Conservation (phyloP, 2,113 vertebrate species). For the Callithrix jacchus region DNA sequence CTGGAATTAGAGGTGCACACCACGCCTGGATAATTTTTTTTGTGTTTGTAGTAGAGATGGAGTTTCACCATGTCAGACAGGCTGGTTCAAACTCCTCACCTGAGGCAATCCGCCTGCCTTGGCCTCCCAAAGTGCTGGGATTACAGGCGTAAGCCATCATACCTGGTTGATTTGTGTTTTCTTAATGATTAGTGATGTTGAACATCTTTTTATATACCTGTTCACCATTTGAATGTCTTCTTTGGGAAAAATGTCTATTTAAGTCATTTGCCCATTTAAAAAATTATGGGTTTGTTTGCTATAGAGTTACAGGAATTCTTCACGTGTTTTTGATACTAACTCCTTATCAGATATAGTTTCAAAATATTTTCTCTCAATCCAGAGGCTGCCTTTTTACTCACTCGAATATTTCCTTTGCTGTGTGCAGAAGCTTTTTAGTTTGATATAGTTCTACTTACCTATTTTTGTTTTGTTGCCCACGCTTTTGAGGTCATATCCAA, state of each 20-base stretch:
- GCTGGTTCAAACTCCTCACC: too few relatives aligned
- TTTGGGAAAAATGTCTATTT: background rate
- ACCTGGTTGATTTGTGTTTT: background rate
- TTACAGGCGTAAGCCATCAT: too few relatives aligned
- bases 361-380: background rate
- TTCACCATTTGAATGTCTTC: background rate
- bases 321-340: background rate
- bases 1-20: too few relatives aligned
- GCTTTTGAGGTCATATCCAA: background rate
- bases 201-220: background rate
- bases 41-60: too few relatives aligned
- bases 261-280: background rate
- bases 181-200: background rate
- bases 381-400: background rate
- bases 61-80: too few relatives aligned
- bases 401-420: background rate
- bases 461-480: background rate
- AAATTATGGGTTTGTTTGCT: background rate
- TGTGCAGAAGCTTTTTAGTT: background rate
- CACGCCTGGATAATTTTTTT: too few relatives aligned
- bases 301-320: background rate
- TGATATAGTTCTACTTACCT: background rate
- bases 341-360: background rate
- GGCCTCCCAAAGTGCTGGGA: too few relatives aligned
- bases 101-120: too few relatives aligned